Conservation (phyloP, 2,797 vertebrate species). For the Pogoniulus pusillus region DNA sequence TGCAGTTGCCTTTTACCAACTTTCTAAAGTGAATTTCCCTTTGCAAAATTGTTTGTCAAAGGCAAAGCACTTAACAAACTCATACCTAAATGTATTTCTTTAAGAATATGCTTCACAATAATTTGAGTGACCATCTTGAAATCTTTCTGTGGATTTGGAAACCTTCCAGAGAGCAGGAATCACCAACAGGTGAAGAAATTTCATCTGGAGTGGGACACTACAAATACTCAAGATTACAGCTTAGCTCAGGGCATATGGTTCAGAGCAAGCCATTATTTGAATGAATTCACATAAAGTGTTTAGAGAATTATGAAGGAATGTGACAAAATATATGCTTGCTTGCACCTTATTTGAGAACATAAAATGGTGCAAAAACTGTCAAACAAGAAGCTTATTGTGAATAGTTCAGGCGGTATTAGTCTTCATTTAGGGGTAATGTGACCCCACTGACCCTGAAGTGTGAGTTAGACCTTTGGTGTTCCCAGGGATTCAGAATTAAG, state of each 20-base stretch:
- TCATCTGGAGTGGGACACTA: not conserved
- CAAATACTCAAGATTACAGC: not conserved
- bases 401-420: not conserved
- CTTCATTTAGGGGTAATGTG: conserved; percentile 49
- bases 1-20: not conserved
- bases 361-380: conserved; percentile 8
- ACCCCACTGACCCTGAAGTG: conserved; percentile 46
- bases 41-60: not conserved
- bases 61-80: not conserved
- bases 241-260: not conserved
- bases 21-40: not conserved
- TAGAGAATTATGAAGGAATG: conserved; percentile 14
- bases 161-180: not conserved
- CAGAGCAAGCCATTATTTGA: not conserved
- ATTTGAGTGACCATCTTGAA: not conserved
- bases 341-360: conserved; percentile 4
- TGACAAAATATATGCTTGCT: conserved; percentile 5
- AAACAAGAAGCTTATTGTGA: conserved; percentile 34
- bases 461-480: conserved; percentile 58
- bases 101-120: not conserved
- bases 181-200: not conserved
- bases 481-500: not conserved
- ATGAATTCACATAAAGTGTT: not conserved
- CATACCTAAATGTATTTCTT: not conserved
- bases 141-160: not conserved